Evolutionary conservation across 2,888 invertebrate genomes (phyloP), one percentile per base, ranked within the genome.

Genomic region (Priocnemis perturbator): DNA sequence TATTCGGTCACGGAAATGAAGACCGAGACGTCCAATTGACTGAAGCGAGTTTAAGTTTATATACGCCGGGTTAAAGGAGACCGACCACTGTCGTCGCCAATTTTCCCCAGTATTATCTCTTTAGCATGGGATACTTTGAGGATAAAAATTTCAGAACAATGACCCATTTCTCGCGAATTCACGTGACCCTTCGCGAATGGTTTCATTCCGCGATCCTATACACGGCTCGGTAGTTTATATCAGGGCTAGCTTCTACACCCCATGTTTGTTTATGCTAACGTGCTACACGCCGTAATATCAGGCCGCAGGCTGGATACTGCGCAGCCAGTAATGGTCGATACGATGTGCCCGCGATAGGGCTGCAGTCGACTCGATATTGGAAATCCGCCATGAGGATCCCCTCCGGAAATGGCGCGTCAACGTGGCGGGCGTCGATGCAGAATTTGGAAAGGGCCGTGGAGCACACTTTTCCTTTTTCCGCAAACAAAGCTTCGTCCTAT

Each of bases 191-290:
- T 59, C 26, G n/a, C n/a, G 62, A 60, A 62, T 69, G 48, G 61
- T 64, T 62, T 56, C 60, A 50, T 56, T 60, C 64, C 50, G 50
- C 64, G 60, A 65, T 50, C 69, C 69, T 68, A 45, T 60, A 62
- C 63, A 53, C 59, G 44, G 56, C n/a, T 14, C 37, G 63, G 55
- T 64, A 26, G 63, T 64, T 69, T 53, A 64, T 65, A 65, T 56
- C 64, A 23, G 47, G 66, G 45, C 21, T 62, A 60, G 63, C 50
- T 61, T 64, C 60, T 64, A 64, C 64, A 67, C 67, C 76, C 74
- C 52, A 73, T 83, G 82, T 86, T 85, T 86, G 81, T 82, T 81
- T 83, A 86, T 85, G 85, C 84, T 85, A 86, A 86, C 80, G 81
- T 68, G 79, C 78, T 81, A 84, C 84, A 81, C 75, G 82, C 82